A percentile compares a stretch with the other conserved stretches of the same genome.
phyloP scores from a whole-genome alignment of 1,140 invertebrate genomes.

The Leptinotarsa undecemlineata region DNA sequence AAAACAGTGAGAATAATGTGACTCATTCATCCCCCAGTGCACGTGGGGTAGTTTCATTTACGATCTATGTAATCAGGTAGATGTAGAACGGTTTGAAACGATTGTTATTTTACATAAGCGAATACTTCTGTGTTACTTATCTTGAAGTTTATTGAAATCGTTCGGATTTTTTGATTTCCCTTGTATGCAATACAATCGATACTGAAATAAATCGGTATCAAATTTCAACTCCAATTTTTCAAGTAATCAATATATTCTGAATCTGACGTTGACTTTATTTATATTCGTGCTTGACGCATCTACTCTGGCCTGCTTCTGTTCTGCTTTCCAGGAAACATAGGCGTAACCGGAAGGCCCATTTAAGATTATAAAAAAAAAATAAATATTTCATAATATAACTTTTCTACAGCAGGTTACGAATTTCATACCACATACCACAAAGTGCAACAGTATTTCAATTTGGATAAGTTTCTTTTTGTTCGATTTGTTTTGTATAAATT shows the following conservation, averaged over 20 bases:
- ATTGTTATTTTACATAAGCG: background rate
- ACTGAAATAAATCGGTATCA: background rate
- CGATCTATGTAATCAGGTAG: no score
- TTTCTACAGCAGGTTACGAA: no score
- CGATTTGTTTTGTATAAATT: no score
- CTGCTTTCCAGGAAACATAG: slow-evolving; percentile 14
- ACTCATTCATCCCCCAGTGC: no score
- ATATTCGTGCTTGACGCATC: slow-evolving; percentile 28
- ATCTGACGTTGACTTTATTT: slow-evolving; percentile 31
- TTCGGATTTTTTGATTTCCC: background rate
- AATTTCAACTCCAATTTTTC: slow-evolving; percentile 22
- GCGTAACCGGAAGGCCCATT: background rate
- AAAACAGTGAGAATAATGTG: background rate
- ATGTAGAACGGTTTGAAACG: background rate
- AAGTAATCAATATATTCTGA: slow-evolving; percentile 29
- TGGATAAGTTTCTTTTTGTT: no score
- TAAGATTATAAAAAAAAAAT: no score
- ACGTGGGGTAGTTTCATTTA: no score
- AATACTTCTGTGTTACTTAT: no score
- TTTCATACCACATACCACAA: no score
- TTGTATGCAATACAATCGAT: background rate
- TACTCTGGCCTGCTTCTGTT: slow-evolving; percentile 24
- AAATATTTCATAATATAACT: no score
- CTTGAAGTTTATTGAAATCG: no score
- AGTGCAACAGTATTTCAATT: no score